These are phyloP conservation scores for Nyctalus aviator DNA, from an alignment of 2,797 vertebrate species.

Conservation along the genomic window DNA sequence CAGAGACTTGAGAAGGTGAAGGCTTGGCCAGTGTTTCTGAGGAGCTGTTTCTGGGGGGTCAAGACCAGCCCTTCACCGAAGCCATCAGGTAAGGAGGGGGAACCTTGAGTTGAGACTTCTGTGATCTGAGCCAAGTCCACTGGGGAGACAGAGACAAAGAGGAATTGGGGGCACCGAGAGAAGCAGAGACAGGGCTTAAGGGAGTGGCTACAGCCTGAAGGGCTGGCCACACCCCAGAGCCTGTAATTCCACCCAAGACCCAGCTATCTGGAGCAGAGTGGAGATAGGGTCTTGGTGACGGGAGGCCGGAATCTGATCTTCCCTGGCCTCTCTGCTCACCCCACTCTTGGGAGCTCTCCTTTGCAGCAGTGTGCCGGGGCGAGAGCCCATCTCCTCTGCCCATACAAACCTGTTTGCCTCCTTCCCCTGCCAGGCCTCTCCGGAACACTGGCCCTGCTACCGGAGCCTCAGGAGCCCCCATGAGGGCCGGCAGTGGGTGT, in stretches of 20 bases:
- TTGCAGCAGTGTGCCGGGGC: slow-evolving; percentile 41
- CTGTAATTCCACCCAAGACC: slow-evolving; percentile 82
- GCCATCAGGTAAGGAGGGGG: not conserved
- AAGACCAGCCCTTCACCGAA: not conserved
- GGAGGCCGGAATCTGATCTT: slow-evolving; percentile 75
- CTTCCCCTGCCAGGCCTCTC: slow-evolving; percentile 74
- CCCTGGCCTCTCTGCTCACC: slow-evolving; percentile 60
- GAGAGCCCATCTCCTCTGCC: slow-evolving; percentile 55
- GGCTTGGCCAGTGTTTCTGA: not conserved
- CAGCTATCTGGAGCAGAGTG: slow-evolving; percentile 59
- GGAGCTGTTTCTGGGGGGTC: not conserved
- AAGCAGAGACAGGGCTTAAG: slow-evolving; percentile 12
- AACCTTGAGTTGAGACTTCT: not conserved
- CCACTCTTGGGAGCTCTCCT: slow-evolving; percentile 43
- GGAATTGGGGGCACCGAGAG: not conserved
- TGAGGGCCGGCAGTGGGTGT: slow-evolving; percentile 69
- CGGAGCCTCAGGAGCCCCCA: slow-evolving; percentile 79
- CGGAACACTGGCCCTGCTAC: slow-evolving; percentile 78
- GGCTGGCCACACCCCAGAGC: slow-evolving; percentile 65
- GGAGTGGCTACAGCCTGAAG: slow-evolving; percentile 42
- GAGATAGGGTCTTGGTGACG: slow-evolving; percentile 70
- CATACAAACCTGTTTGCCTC: slow-evolving; percentile 73
- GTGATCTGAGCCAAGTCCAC: not conserved
- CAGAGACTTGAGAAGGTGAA: not conserved
- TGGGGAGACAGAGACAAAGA: slow-evolving; percentile 44